These are phyloP conservation scores for Apodemia duryi DNA, from an alignment of 2,888 invertebrate genomes.

Conservation along the genomic window DNA sequence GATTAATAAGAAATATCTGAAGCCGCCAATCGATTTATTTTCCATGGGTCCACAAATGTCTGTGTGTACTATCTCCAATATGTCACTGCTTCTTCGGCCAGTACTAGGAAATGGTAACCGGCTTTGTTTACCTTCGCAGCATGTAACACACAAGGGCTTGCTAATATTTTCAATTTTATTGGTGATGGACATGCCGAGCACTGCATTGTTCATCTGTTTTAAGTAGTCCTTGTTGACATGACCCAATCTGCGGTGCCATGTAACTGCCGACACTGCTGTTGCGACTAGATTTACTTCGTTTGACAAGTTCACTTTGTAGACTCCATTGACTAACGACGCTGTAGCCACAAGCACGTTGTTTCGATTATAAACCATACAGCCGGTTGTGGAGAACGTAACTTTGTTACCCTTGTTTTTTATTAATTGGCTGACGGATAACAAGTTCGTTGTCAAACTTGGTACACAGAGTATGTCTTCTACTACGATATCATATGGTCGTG, in stretches of 20 bases:
- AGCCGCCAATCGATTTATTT: conserved; percentile 13
- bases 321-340: conserved; percentile 17
- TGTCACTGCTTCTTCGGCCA: neutral
- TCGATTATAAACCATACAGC: conserved; percentile 19
- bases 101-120: neutral
- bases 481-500: conserved; percentile 11
- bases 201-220: neutral
- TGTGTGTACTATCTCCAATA: neutral
- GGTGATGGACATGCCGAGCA: neutral
- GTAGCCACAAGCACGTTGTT: conserved; percentile 13
- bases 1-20: conserved; percentile 31
- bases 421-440: conserved; percentile 26
- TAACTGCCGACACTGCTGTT: neutral
- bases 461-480: neutral
- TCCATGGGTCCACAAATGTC: conserved; percentile 7
- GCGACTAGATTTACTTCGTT: neutral
- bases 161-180: conserved; percentile 2
- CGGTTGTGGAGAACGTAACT: conserved; percentile 19
- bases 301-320: conserved; percentile 15
- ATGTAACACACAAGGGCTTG: neutral
- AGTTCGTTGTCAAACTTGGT: conserved; percentile 20
- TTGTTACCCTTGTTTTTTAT: conserved; percentile 23
- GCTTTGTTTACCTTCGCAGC: neutral
- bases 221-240: neutral
- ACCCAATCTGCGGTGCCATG: neutral